Conservation (phyloP, 2,113 vertebrate genomes). For the Pachyramphus minor region DNA sequence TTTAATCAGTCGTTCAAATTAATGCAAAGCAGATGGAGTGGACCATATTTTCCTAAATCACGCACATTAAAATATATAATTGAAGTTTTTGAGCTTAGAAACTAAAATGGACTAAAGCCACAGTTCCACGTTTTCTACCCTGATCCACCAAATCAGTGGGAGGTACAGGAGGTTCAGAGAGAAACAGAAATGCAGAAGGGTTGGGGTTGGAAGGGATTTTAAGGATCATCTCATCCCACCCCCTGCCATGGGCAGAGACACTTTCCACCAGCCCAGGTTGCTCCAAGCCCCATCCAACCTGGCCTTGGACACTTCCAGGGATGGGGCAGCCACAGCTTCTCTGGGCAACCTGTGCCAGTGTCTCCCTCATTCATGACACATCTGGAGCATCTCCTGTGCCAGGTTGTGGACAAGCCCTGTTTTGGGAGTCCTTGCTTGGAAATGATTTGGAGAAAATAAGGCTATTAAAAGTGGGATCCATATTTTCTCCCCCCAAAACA, state of each 20-base stretch:
- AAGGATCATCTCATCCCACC: background rate
- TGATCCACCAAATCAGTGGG: background rate
- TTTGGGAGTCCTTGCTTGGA: background rate
- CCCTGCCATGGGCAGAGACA: background rate
- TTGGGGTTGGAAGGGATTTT: background rate
- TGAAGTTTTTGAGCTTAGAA: background rate
- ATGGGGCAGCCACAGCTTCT: background rate
- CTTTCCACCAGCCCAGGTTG: background rate
- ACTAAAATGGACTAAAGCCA: background rate
- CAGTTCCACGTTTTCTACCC: rapidly evolving
- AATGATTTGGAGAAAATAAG: background rate
- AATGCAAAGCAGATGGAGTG: slow-evolving; percentile 57
- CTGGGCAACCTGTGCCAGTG: background rate
- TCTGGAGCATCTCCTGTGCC: background rate
- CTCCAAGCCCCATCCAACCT: background rate
- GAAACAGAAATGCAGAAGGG: background rate
- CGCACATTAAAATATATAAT: background rate
- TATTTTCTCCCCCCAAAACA: background rate
- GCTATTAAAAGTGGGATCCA: too few species aligned
- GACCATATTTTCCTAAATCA: slow-evolving; percentile 50
- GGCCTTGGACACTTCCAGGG: background rate
- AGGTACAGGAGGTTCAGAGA: rapidly evolving
- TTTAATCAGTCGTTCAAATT: slow-evolving; percentile 58
- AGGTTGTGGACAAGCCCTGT: rapidly evolving
- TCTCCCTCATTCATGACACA: background rate